These are phyloP conservation scores for Oophaga pumilio DNA, from an alignment of 2,113 vertebrate genomes.

Conservation along the genomic window DNA sequence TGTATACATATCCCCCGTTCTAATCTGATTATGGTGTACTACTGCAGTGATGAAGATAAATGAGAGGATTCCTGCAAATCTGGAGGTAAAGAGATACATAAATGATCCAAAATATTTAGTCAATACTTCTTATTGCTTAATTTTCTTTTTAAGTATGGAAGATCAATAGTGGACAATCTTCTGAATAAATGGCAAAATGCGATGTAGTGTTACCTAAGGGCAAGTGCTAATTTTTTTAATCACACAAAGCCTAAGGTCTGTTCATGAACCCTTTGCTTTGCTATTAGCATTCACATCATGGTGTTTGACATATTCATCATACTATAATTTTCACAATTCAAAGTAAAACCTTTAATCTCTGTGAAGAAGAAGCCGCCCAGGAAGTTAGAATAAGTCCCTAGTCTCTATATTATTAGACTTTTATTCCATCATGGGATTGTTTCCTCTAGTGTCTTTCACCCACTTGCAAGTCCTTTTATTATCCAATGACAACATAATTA, in stretches of 20 bases:
- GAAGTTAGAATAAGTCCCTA: neutral
- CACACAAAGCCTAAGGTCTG: neutral
- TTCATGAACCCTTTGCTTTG: neutral
- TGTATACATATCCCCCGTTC: no score
- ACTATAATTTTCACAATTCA: constrained; percentile 6
- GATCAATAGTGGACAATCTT: no score
- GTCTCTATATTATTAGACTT: neutral
- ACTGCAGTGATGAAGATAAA: no score
- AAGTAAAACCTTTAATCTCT: constrained; percentile 21
- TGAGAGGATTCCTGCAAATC: no score
- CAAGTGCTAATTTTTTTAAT: neutral
- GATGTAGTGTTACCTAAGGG: neutral
- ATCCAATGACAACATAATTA: constrained; percentile 7
- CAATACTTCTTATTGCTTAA: no score
- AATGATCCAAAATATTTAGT: no score
- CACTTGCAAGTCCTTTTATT: neutral
- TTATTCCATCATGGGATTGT: neutral
- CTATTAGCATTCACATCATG: neutral
- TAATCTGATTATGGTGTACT: no score
- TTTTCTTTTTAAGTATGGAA: no score
- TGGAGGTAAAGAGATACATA: no score
- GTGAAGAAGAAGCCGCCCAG: neutral
- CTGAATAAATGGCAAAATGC: no score
- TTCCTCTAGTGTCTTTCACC: neutral
- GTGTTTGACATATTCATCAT: constrained; percentile 2